Evolutionary conservation across 2,888 invertebrate species (phyloP).

Genomic region (Epsilonema sp.): DNA sequence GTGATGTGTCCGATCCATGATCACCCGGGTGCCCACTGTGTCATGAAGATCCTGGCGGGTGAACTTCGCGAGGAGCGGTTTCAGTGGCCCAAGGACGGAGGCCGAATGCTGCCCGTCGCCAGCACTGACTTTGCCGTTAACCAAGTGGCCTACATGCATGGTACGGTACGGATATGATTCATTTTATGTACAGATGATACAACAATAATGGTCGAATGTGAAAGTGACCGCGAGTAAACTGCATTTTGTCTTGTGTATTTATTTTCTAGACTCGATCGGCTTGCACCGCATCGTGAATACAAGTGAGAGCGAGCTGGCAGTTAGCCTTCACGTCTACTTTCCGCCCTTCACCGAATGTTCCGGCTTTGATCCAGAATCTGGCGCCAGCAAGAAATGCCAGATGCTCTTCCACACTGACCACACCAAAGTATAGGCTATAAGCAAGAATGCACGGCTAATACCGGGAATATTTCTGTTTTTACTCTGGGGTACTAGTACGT

Average conservation of each 20-base stretch:
- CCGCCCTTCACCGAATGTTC: slow-evolving; percentile 73
- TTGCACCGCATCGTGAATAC: slow-evolving; percentile 87
- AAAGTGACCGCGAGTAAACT: too few species aligned
- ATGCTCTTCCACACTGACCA: too few species aligned
- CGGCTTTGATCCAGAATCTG: slow-evolving; percentile 74
- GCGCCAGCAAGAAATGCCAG: too few species aligned
- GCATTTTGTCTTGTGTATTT: too few species aligned
- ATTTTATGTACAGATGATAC: too few species aligned
- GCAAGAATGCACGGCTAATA: too few species aligned
- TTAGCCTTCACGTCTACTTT: slow-evolving; percentile 81
- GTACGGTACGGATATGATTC: too few species aligned
- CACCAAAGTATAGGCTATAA: too few species aligned
- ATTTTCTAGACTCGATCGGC: slow-evolving; percentile 74
- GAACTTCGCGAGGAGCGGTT: slow-evolving; percentile 59
- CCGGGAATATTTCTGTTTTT: too few species aligned
- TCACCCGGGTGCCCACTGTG: slow-evolving; percentile 85
- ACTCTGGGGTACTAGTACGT: too few species aligned
- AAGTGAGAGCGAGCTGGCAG: slow-evolving; percentile 63
- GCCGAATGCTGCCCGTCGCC: slow-evolving; percentile 42
- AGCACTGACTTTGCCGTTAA: slow-evolving; percentile 47
- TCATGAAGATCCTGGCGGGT: slow-evolving; percentile 73
- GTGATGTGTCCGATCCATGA: too few species aligned
- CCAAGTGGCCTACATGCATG: slow-evolving; percentile 81
- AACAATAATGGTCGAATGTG: too few species aligned
- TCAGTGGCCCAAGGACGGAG: slow-evolving; percentile 49